Percentiles rank a stretch among this genome's conserved stretches.
Evolutionary conservation across 2,888 invertebrate genomes (phyloP).

Genomic region (Cryptus viduatorius): DNA sequence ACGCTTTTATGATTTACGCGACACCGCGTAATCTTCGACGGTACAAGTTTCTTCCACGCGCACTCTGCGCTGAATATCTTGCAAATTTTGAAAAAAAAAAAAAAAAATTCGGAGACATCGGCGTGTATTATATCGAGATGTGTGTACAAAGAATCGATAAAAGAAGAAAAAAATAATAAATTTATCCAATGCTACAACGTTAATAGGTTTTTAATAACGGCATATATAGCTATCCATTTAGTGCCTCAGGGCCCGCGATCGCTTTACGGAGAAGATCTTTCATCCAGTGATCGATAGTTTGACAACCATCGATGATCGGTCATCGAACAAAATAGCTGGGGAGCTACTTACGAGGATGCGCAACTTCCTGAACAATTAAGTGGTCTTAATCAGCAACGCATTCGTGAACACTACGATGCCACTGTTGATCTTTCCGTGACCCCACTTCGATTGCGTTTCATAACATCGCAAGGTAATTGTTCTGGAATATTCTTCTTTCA

Average conservation of each 20-base stretch:
- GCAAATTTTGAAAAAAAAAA: not conserved
- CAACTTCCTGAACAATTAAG: slow-evolving; percentile 15
- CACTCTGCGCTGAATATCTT: not conserved
- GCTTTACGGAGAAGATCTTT: not conserved
- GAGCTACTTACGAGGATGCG: slow-evolving; percentile 5
- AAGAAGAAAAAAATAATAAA: not conserved
- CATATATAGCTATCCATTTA: not conserved
- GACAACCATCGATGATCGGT: not conserved
- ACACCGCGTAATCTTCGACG: slow-evolving; percentile 27
- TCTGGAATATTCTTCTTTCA: not conserved
- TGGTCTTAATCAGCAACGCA: slow-evolving; percentile 8
- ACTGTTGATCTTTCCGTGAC: not conserved
- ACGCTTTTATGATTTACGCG: slow-evolving; percentile 60
- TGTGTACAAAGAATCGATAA: not conserved
- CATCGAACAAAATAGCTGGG: not conserved
- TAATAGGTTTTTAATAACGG: slow-evolving; percentile 1
- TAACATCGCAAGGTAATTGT: not conserved
- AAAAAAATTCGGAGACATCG: not conserved
- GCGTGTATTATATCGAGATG: not conserved
- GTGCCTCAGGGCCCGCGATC: not conserved
- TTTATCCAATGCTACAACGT: not conserved
- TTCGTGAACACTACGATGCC: not conserved
- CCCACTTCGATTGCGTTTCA: not conserved
- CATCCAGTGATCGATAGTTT: not conserved
- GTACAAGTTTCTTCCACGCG: slow-evolving; percentile 4